Evolutionary conservation across 2,888 invertebrate genomes (phyloP).

Genomic region (Petrolisthes cinctipes): DNA sequence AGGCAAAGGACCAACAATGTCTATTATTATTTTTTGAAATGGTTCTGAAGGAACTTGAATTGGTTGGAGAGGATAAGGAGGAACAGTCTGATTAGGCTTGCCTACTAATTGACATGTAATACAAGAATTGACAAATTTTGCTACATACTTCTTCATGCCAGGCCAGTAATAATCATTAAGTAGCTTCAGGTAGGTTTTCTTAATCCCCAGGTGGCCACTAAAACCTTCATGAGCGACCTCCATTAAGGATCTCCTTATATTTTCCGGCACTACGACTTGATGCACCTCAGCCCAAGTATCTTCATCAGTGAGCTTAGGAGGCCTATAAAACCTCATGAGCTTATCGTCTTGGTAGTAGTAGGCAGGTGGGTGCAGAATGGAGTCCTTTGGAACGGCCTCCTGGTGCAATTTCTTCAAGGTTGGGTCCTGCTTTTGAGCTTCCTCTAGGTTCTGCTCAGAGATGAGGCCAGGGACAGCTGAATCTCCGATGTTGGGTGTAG

Average conservation of each 20-base stretch:
- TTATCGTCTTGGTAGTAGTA: background rate
- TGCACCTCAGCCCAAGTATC: background rate
- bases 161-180: slow-evolving; percentile 6
- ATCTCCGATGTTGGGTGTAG: background rate
- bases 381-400: background rate
- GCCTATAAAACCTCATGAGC: slow-evolving; percentile 1
- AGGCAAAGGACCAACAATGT: slow-evolving; percentile 32
- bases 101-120: background rate
- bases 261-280: background rate
- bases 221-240: slow-evolving; percentile 2
- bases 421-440: background rate
- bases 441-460: background rate
- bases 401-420: background rate
- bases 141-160: slow-evolving; percentile 1
- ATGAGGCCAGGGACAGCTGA: background rate
- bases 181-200: slow-evolving; percentile 12
- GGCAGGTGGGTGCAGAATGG: background rate
- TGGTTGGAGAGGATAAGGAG: slow-evolving; percentile 12
- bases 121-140: background rate
- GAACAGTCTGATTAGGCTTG: background rate
- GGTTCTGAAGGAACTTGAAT: slow-evolving; percentile 13
- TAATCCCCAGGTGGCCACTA: slow-evolving; percentile 4
- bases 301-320: background rate
- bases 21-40: slow-evolving; percentile 20
- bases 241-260: background rate